Evolutionary conservation across 2,888 invertebrate species (phyloP), one percentile per base, ranked within the genome.

Genomic region (Drosophila suboccidentalis): DNA sequence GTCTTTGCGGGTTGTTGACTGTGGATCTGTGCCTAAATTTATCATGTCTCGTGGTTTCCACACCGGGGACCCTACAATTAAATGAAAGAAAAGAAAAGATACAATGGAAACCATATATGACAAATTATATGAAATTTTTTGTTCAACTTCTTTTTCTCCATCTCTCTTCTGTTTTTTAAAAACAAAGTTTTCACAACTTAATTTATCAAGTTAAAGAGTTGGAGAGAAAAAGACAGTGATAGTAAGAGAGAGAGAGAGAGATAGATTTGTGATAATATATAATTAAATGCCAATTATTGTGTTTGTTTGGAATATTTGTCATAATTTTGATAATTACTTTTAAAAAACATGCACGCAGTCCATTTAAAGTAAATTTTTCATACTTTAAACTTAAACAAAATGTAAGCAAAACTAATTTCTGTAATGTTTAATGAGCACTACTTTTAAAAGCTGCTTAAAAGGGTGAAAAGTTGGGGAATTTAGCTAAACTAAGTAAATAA

Each of bases 31-130:
- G 93, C 93, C 93, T 93, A 94, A 94, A 93, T 94, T 93, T 94
- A 94, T 93, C 94, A 94, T 95, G 95, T 98, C 97, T 94, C 98
- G 96, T 94, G 98, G 98, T 95, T 98, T 98, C 98, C 98, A 98
- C 94, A 98, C 97, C 93, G 98, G 98, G 94, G 98, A 98, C 94
- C 98, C 98, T 96, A 96, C 94, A 95, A 96, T 95, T 94, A 94
- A 95, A 91, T 89, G 89, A 89, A 91, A 91, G 89, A 90, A 90
- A 91, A 90, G 87, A 92, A 91, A 89, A 91, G 90, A 92, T 95
- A 91, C 80, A 83, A 82, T 91, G 91, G 92, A 92, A 92, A 92
- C 92, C 91, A 92, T 92, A 92, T 92, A 92, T 92, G 90, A 92
- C 91, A 92, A 86, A 78, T 22, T 22, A 91, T 91, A 91, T 91